Conservation (phyloP, 2,113 vertebrate genomes). For the Sapajus apella region DNA sequence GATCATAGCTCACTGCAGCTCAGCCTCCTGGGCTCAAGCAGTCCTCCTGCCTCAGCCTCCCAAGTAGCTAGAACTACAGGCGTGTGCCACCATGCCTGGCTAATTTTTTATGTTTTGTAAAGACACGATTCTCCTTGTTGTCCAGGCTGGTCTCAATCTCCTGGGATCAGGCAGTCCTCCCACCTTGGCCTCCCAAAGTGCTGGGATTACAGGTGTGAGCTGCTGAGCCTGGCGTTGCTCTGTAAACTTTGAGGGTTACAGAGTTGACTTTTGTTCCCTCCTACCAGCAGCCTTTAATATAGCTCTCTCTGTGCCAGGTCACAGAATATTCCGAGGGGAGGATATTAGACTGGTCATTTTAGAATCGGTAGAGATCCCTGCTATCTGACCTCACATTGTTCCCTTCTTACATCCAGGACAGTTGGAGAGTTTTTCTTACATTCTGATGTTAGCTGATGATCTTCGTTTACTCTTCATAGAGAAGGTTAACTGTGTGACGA, state of each 20-base stretch:
- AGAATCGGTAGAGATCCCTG: neutral
- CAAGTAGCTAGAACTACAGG: too few relatives aligned
- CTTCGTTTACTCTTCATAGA: neutral
- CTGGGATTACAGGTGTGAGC: too few relatives aligned
- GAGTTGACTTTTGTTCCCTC: neutral
- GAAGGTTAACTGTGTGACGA: constrained; percentile 1
- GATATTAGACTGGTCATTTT: neutral
- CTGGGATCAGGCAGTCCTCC: too few relatives aligned
- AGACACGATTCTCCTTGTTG: too few relatives aligned
- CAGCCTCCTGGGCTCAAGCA: too few relatives aligned
- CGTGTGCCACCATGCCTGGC: too few relatives aligned
- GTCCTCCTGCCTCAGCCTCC: too few relatives aligned
- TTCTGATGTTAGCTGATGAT: neutral
- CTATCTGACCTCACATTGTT: neutral
- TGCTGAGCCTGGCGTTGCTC: neutral
- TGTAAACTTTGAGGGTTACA: neutral
- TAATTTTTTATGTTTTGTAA: too few relatives aligned
- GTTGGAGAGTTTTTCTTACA: neutral
- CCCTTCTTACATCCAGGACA: neutral
- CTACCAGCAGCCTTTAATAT: neutral
- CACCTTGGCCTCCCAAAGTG: too few relatives aligned
- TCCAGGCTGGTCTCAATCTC: too few relatives aligned
- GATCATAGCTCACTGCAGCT: too few relatives aligned
- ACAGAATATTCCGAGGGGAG: neutral
- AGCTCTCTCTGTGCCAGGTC: neutral